A percentile compares a stretch with the other conserved stretches of the same genome.
These are phyloP conservation scores for Brachystomella parvula DNA, from an alignment of 1,140 invertebrate genomes.

Conservation along the genomic window DNA sequence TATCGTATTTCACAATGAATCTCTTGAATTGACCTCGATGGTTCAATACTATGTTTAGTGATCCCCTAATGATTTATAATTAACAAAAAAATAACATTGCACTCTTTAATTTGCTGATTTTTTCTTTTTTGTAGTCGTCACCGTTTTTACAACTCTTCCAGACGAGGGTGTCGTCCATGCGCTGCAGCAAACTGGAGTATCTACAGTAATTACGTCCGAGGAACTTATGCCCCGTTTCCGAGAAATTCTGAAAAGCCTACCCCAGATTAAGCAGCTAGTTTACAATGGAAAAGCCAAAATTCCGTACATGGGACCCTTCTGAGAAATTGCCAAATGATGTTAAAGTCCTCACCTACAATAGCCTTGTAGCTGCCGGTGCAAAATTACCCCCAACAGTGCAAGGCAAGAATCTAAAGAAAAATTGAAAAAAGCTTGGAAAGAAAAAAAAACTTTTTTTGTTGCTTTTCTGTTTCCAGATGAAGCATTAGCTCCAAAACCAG, in stretches of 20 bases:
- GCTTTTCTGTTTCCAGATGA: not conserved
- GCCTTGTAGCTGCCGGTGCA: slow-evolving; percentile 6
- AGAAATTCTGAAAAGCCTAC: slow-evolving; percentile 60
- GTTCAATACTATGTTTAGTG: no score
- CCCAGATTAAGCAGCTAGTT: slow-evolving; percentile 66
- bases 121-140: slow-evolving; percentile 63
- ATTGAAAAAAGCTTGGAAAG: no score
- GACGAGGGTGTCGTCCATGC: slow-evolving; percentile 92
- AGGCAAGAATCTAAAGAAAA: not conserved
- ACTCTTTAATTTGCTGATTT: not conserved
- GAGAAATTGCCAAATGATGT: slow-evolving; percentile 11
- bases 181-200: slow-evolving; percentile 92
- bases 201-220: slow-evolving; percentile 78
- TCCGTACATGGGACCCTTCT: not conserved
- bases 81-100: no score
- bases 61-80: no score
- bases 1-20: no score
- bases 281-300: slow-evolving; percentile 60
- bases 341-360: slow-evolving; percentile 9
- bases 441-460: no score
- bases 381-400: not conserved
- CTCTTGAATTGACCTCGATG: no score
- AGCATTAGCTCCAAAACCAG: slow-evolving; percentile 51
- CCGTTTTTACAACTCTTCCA: slow-evolving; percentile 91
- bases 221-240: slow-evolving; percentile 83